A percentile compares a stretch with the other conserved stretches of the same genome.
Evolutionary conservation across 2,888 invertebrate genomes (phyloP).

Genomic region (Enoplolaimus lenunculus): DNA sequence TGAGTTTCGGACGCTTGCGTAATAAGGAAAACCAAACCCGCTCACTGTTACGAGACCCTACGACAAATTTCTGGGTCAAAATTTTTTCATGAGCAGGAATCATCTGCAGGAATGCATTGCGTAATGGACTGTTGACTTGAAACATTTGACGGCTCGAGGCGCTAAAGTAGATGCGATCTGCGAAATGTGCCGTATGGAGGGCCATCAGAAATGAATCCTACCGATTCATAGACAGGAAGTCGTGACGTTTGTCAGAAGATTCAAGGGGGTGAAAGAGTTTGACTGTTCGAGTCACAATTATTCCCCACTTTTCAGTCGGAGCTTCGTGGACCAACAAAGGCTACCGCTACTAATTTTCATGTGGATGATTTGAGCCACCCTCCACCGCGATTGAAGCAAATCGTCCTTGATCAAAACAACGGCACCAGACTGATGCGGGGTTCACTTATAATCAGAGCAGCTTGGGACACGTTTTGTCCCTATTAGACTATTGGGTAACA

Average conservation of each 20-base stretch:
- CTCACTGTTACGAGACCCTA: not conserved
- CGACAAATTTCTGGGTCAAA: not conserved
- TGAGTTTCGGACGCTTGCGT: not conserved
- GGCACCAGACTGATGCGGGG: not conserved
- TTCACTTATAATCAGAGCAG: no score
- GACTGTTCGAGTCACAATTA: not conserved
- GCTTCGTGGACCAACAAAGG: not conserved
- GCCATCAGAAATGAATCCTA: not conserved
- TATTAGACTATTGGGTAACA: no score
- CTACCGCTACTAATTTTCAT: not conserved
- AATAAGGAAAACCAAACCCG: not conserved
- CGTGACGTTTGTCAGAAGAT: not conserved
- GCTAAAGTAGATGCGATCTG: not conserved
- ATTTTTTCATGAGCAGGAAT: not conserved
- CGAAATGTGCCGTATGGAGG: no score
- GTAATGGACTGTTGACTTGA: conserved; percentile 8
- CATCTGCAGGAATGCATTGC: conserved; percentile 2
- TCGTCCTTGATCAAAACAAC: conserved; percentile 7
- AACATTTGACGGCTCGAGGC: conserved; percentile 5
- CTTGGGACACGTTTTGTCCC: no score
- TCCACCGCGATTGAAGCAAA: not conserved
- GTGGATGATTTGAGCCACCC: not conserved
- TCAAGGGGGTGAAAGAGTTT: not conserved
- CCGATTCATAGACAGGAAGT: not conserved
- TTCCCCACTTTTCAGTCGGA: not conserved